phyloP scores from a whole-genome alignment of 2,113 vertebrate species.

The Stictonetta naevosa region DNA sequence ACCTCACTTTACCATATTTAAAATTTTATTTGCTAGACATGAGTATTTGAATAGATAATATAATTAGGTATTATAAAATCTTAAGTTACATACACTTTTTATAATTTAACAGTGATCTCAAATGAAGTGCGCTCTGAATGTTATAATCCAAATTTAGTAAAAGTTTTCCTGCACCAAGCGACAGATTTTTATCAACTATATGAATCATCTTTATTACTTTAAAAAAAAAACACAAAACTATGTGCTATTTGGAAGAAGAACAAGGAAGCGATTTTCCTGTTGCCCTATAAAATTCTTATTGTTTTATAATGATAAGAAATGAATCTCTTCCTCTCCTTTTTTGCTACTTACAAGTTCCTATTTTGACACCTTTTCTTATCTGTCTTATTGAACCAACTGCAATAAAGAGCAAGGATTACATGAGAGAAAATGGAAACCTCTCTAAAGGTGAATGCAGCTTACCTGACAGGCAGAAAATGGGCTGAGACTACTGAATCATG shows the following conservation, averaged over 20 bases:
- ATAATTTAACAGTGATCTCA: background rate
- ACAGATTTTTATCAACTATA: background rate
- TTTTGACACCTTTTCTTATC: background rate
- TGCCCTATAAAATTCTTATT: background rate
- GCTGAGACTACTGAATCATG: background rate
- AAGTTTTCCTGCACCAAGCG: background rate
- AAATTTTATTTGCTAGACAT: background rate
- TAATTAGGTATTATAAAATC: background rate
- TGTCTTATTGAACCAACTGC: background rate
- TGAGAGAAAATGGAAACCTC: background rate
- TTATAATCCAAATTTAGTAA: background rate
- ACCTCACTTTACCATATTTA: background rate
- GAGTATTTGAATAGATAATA: background rate
- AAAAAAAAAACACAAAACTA: background rate
- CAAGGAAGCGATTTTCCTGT: background rate
- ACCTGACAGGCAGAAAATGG: background rate
- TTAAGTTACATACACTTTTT: background rate
- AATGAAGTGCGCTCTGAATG: background rate
- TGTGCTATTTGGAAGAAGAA: background rate
- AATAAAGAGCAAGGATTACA: background rate
- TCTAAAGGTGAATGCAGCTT: background rate
- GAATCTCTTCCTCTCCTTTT: background rate
- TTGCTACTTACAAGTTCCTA: background rate
- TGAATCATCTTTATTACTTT: background rate
- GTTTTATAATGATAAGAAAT: background rate